These are phyloP conservation scores for Pogonognathellus flavescens DNA, from an alignment of 1,140 invertebrate species.

Conservation along the genomic window DNA sequence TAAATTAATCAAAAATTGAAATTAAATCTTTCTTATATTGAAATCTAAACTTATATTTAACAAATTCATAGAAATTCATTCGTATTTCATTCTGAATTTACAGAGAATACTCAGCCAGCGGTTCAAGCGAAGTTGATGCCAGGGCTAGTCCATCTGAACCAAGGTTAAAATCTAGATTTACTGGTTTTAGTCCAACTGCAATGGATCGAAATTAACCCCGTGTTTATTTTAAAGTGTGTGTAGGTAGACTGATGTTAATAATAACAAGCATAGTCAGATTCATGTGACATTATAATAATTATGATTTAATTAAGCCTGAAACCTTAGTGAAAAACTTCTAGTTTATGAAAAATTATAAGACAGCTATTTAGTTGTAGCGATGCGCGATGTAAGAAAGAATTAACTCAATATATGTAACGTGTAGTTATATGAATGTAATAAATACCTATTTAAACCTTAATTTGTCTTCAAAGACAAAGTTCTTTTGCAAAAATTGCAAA, in stretches of 20 bases:
- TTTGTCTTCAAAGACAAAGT: too few species aligned
- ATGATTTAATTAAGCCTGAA: not conserved
- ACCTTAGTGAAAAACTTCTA: not conserved
- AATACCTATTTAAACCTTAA: too few species aligned
- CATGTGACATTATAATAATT: not conserved
- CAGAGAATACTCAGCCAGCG: constrained; percentile 28
- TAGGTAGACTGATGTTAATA: not conserved
- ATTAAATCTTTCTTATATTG: too few species aligned
- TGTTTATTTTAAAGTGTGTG: not conserved
- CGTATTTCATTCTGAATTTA: not conserved
- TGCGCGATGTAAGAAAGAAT: too few species aligned
- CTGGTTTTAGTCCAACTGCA: constrained; percentile 26
- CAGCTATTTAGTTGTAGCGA: too few species aligned
- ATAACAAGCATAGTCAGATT: not conserved
- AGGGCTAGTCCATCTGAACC: constrained; percentile 2
- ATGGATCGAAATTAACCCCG: not conserved
- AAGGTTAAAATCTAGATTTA: constrained; percentile 42
- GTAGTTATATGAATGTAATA: too few species aligned
- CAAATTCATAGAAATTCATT: not conserved
- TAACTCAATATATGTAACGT: too few species aligned
- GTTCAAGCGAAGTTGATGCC: constrained; percentile 25
- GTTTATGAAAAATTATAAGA: too few species aligned
- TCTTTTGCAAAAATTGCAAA: too few species aligned
- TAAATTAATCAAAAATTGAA: not conserved
- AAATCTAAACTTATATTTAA: too few species aligned